Conservation (phyloP, 2,113 vertebrate genomes). For the Promerops cafer region DNA sequence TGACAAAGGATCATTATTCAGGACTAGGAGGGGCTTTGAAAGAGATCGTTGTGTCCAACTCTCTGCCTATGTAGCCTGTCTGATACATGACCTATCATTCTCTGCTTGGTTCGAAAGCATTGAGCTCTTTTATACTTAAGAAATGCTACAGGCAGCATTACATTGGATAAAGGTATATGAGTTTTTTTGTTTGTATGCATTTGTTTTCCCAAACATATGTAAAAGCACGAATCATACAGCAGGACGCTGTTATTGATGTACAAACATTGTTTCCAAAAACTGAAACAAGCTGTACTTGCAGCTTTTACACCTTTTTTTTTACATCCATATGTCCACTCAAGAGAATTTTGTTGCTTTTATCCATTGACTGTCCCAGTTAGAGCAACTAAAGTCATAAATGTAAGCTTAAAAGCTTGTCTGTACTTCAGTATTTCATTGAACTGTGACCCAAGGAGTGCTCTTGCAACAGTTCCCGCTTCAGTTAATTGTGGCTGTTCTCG, state of each 20-base stretch:
- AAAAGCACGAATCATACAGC: not conserved
- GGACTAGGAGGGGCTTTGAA: not conserved
- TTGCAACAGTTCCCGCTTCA: not conserved
- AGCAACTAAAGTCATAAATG: not conserved
- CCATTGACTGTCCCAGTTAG: not conserved
- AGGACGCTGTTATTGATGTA: not conserved
- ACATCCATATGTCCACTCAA: not conserved
- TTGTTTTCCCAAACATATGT: slow-evolving; percentile 8
- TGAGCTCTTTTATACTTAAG: not conserved
- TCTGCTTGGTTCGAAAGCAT: not conserved
- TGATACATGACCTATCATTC: not conserved
- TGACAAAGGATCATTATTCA: not conserved
- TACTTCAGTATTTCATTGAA: not conserved
- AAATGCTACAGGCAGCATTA: not conserved
- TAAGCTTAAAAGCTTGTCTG: not conserved
- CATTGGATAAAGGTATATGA: not conserved
- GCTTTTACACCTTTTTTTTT: not conserved
- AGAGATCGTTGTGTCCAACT: not conserved
- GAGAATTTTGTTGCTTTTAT: not conserved
- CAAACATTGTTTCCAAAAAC: not conserved
- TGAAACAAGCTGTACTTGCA: not conserved
- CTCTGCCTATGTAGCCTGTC: not conserved
- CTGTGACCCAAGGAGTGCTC: not conserved
- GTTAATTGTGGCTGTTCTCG: not conserved
- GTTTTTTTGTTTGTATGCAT: not conserved